phyloP scores from a whole-genome alignment of 1,140 invertebrate genomes.

The Heliconius himera region DNA sequence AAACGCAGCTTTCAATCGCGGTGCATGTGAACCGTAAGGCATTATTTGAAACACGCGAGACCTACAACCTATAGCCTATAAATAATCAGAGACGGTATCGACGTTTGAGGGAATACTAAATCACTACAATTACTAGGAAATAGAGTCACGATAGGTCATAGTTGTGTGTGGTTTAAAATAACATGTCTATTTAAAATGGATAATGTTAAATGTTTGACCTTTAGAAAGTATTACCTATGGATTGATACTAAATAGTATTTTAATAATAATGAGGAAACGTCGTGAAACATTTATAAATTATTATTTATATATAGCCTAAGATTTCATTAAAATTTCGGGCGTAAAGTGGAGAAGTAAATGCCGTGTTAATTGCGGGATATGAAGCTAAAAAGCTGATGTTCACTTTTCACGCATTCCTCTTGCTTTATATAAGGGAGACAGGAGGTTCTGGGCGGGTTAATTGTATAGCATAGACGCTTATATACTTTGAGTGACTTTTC shows the following conservation, averaged over 20 bases:
- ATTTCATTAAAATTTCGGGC: too few species aligned
- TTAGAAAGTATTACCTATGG: not conserved
- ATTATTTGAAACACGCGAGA: conserved; percentile 6
- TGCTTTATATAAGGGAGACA: too few species aligned
- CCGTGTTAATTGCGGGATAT: too few species aligned
- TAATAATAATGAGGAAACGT: not conserved
- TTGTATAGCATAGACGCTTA: not conserved
- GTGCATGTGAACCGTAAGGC: not conserved
- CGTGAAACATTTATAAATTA: too few species aligned
- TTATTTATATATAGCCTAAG: too few species aligned
- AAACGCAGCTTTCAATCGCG: not conserved
- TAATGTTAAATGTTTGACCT: not conserved
- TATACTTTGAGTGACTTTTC: not conserved
- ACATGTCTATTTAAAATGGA: conserved; percentile 1
- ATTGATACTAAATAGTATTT: not conserved
- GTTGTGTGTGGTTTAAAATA: not conserved
- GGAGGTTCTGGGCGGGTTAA: not conserved
- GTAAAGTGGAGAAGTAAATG: too few species aligned
- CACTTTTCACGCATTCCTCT: too few species aligned
- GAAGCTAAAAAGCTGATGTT: too few species aligned
- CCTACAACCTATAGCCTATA: conserved; percentile 6
- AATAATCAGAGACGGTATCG: conserved; percentile 21
- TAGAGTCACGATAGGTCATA: not conserved
- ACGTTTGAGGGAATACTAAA: conserved; percentile 18
- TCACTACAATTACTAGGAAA: conserved; percentile 3